Evolutionary conservation across 2,888 invertebrate genomes (phyloP).

Genomic region (Synanthedon tipuliformis): DNA sequence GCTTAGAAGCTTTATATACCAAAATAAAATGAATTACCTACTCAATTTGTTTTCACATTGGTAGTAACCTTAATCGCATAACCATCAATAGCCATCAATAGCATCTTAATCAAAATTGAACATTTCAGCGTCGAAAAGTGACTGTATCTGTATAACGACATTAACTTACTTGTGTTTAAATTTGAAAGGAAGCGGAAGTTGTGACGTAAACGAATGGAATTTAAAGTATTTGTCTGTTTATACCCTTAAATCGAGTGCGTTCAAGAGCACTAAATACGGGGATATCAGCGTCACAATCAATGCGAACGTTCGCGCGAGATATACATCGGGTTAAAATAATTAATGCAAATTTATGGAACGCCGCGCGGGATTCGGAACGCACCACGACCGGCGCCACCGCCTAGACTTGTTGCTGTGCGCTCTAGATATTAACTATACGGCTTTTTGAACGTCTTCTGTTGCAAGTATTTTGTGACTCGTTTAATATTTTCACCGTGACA

Average conservation of each 20-base stretch:
- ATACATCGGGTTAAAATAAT: slow-evolving; percentile 39
- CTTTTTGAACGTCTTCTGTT: slow-evolving; percentile 5
- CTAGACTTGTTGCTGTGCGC: slow-evolving; percentile 17
- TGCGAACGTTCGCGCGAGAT: slow-evolving; percentile 34
- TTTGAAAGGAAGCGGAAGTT: too few relatives aligned
- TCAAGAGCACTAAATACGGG: background rate
- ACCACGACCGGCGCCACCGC: slow-evolving; percentile 11
- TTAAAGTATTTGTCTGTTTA: too few relatives aligned
- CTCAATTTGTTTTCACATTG: too few relatives aligned
- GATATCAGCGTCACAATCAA: slow-evolving; percentile 34
- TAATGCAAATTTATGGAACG: slow-evolving; percentile 43
- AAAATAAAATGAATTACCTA: too few relatives aligned
- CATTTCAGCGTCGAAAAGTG: too few relatives aligned
- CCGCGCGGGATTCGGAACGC: slow-evolving; percentile 19
- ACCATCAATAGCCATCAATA: too few relatives aligned
- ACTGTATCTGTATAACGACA: too few relatives aligned
- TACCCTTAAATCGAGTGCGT: background rate
- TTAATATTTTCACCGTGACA: background rate
- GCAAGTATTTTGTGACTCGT: background rate
- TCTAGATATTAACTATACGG: slow-evolving; percentile 10
- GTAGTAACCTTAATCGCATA: too few relatives aligned
- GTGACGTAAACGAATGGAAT: too few relatives aligned
- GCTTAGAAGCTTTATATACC: too few relatives aligned
- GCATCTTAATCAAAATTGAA: too few relatives aligned
- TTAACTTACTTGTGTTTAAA: too few relatives aligned